Percentiles rank a stretch among this genome's conserved stretches.
These are phyloP conservation scores for Drosophila navojoa DNA, from an alignment of 1,140 invertebrate species.

Conservation along the genomic window DNA sequence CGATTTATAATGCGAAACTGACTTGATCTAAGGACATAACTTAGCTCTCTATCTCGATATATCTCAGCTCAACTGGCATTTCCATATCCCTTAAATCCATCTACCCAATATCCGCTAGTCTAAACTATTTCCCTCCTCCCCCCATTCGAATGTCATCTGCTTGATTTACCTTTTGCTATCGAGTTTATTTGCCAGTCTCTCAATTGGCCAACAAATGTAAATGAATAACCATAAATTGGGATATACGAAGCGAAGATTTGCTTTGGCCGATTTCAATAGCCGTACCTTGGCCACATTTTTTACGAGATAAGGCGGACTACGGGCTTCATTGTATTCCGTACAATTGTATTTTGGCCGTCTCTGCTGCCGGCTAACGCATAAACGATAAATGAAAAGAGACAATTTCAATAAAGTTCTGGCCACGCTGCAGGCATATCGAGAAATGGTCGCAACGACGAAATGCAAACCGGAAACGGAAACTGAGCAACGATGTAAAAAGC, in stretches of 20 bases:
- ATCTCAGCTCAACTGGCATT: too few species aligned
- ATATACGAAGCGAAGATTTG: conserved; percentile 55
- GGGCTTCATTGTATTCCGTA: conserved; percentile 7
- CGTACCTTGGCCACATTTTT: conserved; percentile 26
- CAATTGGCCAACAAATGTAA: conserved; percentile 42
- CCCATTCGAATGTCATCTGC: too few species aligned
- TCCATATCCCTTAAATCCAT: not conserved
- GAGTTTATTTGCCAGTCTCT: conserved; percentile 44
- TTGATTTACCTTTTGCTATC: not conserved
- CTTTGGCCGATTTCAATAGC: not conserved
- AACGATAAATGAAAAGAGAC: conserved; percentile 77
- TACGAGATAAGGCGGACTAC: too few species aligned
- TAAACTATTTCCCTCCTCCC: not conserved
- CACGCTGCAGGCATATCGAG: conserved; percentile 39
- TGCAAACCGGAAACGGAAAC: conserved; percentile 66
- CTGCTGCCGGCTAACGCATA: conserved; percentile 58
- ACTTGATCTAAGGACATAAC: too few species aligned
- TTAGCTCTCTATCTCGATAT: too few species aligned
- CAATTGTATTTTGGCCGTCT: conserved; percentile 10
- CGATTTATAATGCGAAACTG: too few species aligned
- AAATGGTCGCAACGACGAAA: conserved; percentile 55
- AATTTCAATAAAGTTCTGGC: conserved; percentile 76
- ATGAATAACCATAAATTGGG: conserved; percentile 53
- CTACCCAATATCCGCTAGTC: not conserved
- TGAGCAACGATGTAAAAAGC: conserved; percentile 74